These are phyloP conservation scores for Macaria notata DNA, from an alignment of 2,888 invertebrate genomes.

Conservation along the genomic window DNA sequence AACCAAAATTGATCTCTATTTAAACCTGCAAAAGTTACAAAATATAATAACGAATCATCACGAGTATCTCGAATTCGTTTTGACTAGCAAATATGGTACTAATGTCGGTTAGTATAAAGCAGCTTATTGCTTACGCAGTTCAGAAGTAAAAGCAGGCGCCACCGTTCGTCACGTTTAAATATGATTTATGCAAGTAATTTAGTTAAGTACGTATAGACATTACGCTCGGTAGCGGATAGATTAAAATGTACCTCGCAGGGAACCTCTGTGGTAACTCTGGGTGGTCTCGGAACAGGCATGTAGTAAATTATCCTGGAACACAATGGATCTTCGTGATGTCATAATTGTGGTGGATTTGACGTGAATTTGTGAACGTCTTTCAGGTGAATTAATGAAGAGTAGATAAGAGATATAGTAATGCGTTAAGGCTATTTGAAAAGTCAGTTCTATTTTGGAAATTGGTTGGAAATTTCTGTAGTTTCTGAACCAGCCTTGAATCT, in stretches of 20 bases:
- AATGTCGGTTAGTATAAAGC: conserved; percentile 41
- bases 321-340: conserved; percentile 21
- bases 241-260: conserved; percentile 68
- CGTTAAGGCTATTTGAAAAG: too few relatives aligned
- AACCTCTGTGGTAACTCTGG: conserved; percentile 45
- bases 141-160: conserved; percentile 46
- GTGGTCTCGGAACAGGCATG: conserved; percentile 15
- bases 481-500: too few relatives aligned
- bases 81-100: conserved; percentile 38
- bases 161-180: conserved; percentile 76
- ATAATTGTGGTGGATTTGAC: conserved; percentile 6
- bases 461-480: too few relatives aligned
- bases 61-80: conserved; percentile 7
- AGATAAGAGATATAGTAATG: too few relatives aligned
- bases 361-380: conserved; percentile 15
- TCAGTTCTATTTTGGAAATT: too few relatives aligned
- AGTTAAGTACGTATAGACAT: conserved; percentile 79
- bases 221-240: conserved; percentile 66
- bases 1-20: conserved; percentile 22
- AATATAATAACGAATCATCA: not conserved
- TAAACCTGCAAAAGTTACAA: not conserved
- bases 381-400: too few relatives aligned
- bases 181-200: conserved; percentile 82
- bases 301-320: conserved; percentile 27
- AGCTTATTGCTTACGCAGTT: conserved; percentile 42